Percentiles rank a stretch among this genome's conserved stretches.
Evolutionary conservation across 2,113 vertebrate genomes (phyloP).

Genomic region (Apteryx mantelli): DNA sequence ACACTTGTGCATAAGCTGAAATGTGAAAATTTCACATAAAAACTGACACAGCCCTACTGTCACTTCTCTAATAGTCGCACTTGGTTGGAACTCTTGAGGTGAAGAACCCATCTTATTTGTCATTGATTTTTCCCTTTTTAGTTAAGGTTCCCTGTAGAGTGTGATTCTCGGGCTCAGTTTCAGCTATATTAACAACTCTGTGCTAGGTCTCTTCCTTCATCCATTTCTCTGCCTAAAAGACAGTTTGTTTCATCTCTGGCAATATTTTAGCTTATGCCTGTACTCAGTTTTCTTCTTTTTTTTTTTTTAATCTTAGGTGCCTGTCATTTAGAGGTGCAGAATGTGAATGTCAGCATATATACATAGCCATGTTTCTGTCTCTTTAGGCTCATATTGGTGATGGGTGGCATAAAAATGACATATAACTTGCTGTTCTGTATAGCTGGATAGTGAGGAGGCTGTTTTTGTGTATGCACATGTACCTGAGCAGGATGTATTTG

Average conservation of each 20-base stretch:
- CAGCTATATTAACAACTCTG: conserved; percentile 37
- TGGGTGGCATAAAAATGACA: conserved; percentile 10
- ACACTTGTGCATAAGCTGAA: neutral
- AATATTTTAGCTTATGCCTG: neutral
- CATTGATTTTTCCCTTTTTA: conserved; percentile 66
- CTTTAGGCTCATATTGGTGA: neutral
- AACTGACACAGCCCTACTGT: neutral
- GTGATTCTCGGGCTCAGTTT: conserved; percentile 41
- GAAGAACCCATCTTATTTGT: conserved; percentile 55
- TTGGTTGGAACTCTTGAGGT: conserved; percentile 59
- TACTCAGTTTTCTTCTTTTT: neutral
- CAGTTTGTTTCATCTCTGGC: neutral
- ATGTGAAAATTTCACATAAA: neutral
- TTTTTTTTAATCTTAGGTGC: neutral
- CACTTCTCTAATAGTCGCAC: conserved; percentile 60
- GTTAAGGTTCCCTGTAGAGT: conserved; percentile 34
- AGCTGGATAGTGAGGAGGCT: conserved; percentile 6
- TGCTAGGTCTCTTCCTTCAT: neutral
- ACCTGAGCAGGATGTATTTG: neutral
- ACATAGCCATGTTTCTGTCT: neutral
- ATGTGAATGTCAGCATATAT: neutral
- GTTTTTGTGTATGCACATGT: neutral
- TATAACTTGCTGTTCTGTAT: neutral
- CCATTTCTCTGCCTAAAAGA: neutral
- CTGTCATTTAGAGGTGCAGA: conserved; percentile 11